Conservation (phyloP, 2,888 invertebrate genomes). For the Onthophagus sagittarius region DNA sequence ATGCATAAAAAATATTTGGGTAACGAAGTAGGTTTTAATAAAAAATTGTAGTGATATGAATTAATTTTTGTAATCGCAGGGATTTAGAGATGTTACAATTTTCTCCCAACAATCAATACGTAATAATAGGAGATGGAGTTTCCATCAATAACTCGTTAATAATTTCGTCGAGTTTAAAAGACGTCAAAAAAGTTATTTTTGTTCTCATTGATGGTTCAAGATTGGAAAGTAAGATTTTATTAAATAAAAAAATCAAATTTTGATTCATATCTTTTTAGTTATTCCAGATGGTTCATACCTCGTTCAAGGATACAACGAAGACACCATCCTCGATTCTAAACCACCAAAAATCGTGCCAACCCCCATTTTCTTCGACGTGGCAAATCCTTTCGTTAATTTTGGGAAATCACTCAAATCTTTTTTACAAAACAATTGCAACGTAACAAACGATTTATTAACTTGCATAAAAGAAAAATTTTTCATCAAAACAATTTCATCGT, state of each 20-base stretch:
- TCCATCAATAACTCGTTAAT: constrained; percentile 23
- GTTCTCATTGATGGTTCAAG: constrained; percentile 27
- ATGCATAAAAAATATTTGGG: constrained; percentile 39
- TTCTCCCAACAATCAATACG: constrained; percentile 25
- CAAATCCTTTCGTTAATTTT: constrained; percentile 39
- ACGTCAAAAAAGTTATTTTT: constrained; percentile 23
- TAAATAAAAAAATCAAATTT: neutral
- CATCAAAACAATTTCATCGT: neutral
- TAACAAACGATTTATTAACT: constrained; percentile 37
- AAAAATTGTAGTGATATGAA: neutral
- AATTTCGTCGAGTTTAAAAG: constrained; percentile 15
- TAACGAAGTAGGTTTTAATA: constrained; percentile 37
- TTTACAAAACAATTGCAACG: constrained; percentile 38
- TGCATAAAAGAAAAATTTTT: constrained; percentile 34
- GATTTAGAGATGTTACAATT: neutral
- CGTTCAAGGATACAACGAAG: constrained; percentile 38
- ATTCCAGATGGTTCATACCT: constrained; percentile 40
- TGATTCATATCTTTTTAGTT: constrained; percentile 32
- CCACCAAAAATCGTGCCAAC: constrained; percentile 37
- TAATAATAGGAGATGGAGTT: constrained; percentile 36
- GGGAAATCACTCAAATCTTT: constrained; percentile 34
- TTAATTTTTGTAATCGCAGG: neutral
- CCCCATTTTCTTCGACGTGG: constrained; percentile 43
- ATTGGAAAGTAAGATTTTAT: constrained; percentile 24
- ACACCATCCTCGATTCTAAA: constrained; percentile 30